Evolutionary conservation across 2,888 invertebrate genomes (phyloP).

Genomic region (Drosophila robusta): DNA sequence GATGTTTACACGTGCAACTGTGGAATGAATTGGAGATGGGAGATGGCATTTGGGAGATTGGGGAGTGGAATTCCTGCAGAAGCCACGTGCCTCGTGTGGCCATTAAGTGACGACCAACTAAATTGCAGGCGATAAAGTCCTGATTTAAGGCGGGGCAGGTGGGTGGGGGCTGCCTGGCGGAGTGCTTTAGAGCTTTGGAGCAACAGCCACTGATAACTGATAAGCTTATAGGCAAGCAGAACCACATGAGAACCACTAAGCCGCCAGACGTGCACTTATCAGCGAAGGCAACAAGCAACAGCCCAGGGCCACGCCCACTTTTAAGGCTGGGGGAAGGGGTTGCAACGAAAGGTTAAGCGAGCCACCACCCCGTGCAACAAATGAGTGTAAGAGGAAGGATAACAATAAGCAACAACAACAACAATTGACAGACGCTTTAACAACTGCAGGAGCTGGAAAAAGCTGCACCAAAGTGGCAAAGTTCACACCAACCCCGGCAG

Average conservation of each 20-base stretch:
- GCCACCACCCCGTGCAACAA: conserved; percentile 48
- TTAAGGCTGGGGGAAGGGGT: not conserved
- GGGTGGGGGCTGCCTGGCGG: not conserved
- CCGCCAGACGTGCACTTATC: conserved; percentile 69
- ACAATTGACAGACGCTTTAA: conserved; percentile 48
- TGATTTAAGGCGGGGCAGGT: conserved; percentile 14
- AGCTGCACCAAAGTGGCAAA: conserved; percentile 82
- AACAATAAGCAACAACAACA: conserved; percentile 47
- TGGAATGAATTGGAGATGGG: not conserved
- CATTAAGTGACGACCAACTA: conserved; percentile 36
- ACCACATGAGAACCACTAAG: conserved; percentile 48
- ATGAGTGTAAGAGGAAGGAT: conserved; percentile 31
- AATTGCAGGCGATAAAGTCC: conserved; percentile 47
- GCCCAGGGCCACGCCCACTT: conserved; percentile 25
- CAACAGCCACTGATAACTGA: conserved; percentile 52
- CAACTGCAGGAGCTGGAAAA: conserved; percentile 54
- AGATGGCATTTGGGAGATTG: conserved; percentile 6
- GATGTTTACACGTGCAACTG: conserved; percentile 31
- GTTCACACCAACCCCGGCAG: conserved; percentile 82
- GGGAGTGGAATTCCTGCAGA: conserved; percentile 1
- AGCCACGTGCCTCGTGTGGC: conserved; percentile 20
- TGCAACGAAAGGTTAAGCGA: conserved; percentile 31
- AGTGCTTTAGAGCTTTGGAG: conserved; percentile 13
- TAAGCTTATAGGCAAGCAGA: conserved; percentile 26
- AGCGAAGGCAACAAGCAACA: conserved; percentile 54